A percentile compares a stretch with the other conserved stretches of the same genome.
phyloP scores from a whole-genome alignment of 2,888 invertebrate genomes.

The Drosophila sordidapex region DNA sequence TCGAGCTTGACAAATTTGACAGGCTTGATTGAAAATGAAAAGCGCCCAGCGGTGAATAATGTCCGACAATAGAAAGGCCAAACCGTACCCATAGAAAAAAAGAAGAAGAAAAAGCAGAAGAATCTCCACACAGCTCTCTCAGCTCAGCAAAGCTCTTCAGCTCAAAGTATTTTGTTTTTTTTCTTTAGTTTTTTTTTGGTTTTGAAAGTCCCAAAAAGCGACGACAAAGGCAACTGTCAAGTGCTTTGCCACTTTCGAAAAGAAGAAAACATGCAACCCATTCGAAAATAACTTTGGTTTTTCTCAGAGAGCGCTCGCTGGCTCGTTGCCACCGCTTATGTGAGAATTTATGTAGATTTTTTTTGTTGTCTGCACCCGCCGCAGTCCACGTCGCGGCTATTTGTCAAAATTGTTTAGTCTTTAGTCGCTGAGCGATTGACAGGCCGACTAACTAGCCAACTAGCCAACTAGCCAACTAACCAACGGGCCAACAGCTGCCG shows the following conservation, averaged over 20 bases:
- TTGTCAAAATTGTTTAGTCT: constrained; percentile 84
- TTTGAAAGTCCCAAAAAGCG: constrained; percentile 64
- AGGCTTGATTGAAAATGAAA: constrained; percentile 82
- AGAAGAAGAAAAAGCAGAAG: constrained; percentile 29
- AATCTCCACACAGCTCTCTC: constrained; percentile 33
- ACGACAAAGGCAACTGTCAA: constrained; percentile 70
- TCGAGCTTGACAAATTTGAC: constrained; percentile 81
- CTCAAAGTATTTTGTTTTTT: constrained; percentile 24
- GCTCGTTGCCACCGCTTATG: constrained; percentile 27
- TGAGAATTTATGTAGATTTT: constrained; percentile 75
- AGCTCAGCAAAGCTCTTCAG: constrained; percentile 39
- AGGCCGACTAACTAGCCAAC: constrained; percentile 73
- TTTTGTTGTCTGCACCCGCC: constrained; percentile 10
- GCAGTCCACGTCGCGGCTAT: constrained; percentile 64
- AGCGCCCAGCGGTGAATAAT: constrained; percentile 66
- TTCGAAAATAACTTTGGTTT: constrained; percentile 22
- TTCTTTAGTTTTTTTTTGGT: constrained; percentile 35
- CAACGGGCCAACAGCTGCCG: constrained; percentile 55
- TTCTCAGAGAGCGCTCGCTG: constrained; percentile 30
- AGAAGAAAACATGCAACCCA: constrained; percentile 5
- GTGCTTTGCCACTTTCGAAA: constrained; percentile 75
- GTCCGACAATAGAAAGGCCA: constrained; percentile 51
- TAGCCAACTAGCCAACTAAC: constrained; percentile 47
- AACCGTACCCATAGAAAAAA: constrained; percentile 8
- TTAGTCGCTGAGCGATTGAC: constrained; percentile 79